Evolutionary conservation across 2,888 invertebrate genomes (phyloP).

Genomic region (Calephelis perditalis): DNA sequence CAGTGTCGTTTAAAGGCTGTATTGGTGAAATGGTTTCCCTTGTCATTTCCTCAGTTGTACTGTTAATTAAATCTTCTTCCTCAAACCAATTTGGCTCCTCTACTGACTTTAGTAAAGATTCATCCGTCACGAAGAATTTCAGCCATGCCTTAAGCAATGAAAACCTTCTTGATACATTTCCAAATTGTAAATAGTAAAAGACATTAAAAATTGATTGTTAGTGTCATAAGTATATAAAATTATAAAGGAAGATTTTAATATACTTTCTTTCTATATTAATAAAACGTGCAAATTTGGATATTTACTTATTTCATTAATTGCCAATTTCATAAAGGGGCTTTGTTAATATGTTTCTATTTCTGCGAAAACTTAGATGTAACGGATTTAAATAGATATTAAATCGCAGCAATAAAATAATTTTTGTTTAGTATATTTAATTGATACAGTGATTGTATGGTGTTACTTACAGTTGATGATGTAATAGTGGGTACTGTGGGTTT

Average conservation of each 20-base stretch:
- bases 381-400: not conserved
- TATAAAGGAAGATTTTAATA: no score
- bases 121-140: constrained; percentile 77
- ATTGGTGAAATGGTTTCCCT: constrained; percentile 51
- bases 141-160: constrained; percentile 76
- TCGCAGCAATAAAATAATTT: constrained; percentile 17
- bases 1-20: constrained; percentile 59
- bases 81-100: constrained; percentile 72
- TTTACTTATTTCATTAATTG: constrained; percentile 34
- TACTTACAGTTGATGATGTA: constrained; percentile 75
- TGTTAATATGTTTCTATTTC: constrained; percentile 37
- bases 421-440: constrained; percentile 8
- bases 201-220: not conserved
- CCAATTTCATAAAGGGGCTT: constrained; percentile 75
- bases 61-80: constrained; percentile 52
- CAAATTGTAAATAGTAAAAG: not conserved
- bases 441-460: constrained; percentile 20
- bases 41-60: constrained; percentile 59
- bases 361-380: no score
- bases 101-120: constrained; percentile 67
- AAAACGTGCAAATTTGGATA: constrained; percentile 15
- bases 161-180: constrained; percentile 40
- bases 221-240: not conserved
- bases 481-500: constrained; percentile 80
- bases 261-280: not conserved